phyloP scores from a whole-genome alignment of 1,140 invertebrate species.

The Steinernema feltiae region DNA sequence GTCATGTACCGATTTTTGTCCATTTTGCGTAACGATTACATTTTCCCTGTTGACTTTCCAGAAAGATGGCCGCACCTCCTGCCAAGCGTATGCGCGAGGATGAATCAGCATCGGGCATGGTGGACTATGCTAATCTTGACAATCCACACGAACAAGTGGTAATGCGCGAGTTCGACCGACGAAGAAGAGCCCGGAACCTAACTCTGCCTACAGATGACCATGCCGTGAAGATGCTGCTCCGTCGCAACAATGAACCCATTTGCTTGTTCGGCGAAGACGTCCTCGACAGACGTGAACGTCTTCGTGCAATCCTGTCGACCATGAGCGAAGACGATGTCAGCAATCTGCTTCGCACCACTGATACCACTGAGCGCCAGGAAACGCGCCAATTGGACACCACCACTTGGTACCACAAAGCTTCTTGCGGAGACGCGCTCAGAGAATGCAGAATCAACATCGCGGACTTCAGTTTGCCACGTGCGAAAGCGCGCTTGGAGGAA shows the following conservation, averaged over 20 bases:
- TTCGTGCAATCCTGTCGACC: conserved; percentile 46
- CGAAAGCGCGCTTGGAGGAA: conserved; percentile 42
- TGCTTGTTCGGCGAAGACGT: conserved; percentile 57
- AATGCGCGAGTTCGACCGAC: conserved; percentile 53
- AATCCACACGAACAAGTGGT: conserved; percentile 46
- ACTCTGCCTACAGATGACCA: conserved; percentile 54
- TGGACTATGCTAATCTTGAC: conserved; percentile 35
- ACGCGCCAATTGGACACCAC: conserved; percentile 37
- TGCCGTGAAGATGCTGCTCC: conserved; percentile 55
- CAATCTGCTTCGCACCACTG: conserved; percentile 42
- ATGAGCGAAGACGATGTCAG: conserved; percentile 52
- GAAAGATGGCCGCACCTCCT: too few species aligned
- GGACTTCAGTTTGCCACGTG: conserved; percentile 48
- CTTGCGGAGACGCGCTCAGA: conserved; percentile 33
- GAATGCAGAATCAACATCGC: conserved; percentile 51
- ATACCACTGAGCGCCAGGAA: conserved; percentile 25
- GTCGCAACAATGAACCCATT: conserved; percentile 52
- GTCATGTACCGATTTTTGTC: background rate
- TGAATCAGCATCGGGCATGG: background rate
- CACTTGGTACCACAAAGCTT: conserved; percentile 55
- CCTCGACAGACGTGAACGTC: conserved; percentile 51
- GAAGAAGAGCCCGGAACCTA: conserved; percentile 47
- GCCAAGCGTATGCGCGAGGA: too few species aligned
- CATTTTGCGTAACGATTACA: too few species aligned
- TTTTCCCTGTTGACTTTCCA: too few species aligned